Base-by-base conservation (phyloP, 2,797 vertebrate species). In the Takifugu rubripes region DNA sequence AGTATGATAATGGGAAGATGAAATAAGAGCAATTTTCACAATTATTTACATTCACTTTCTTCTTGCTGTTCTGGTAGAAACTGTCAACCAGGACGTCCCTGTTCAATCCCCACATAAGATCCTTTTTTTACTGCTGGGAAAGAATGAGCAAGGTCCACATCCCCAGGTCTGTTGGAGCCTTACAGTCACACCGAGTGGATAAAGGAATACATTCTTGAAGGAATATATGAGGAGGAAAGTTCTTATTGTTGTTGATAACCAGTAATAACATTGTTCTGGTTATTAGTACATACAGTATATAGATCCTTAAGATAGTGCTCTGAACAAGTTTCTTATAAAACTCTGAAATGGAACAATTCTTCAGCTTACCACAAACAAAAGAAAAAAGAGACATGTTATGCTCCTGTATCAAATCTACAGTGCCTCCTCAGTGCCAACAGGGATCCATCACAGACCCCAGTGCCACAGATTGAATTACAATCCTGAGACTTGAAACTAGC, bases 21-120 rank as follows among this genome's bases (percentile, higher is more conserved):
- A 40, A 40, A 14, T 40, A 12, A 40, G 36, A 40, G 36, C 36
- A 40, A 14, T 40, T 40, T 14, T 40, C 36, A 40, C 36, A 11
- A 40, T 40, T 40, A 40, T 40, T 40, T 40, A 12, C 36, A 40
- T 10, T 12, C 36, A 40, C 8, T 40, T 14, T 14, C 12, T 12
- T 40, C 11, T 25, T 21, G 16, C 17, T 6, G 9, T 49, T 31
- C 52, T 42, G 36, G 26, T 16, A 17, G 70, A 27, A 58, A 68
- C 33, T 68, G 66, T 83, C 68, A 70, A 74, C 47, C 29, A 33
- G 64, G 76, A 42, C 79, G 77, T 81, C 74, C 26, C 54, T 54
- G 61, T 56, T 77, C 65, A 40, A 14, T 66, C 68, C 44, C 36
- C 42, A 59, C 44, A 75, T 74, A 42, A 64, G 75, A 68, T 74